phyloP scores from a whole-genome alignment of 1,140 invertebrate species.

The Zaprionus gabonicus region DNA sequence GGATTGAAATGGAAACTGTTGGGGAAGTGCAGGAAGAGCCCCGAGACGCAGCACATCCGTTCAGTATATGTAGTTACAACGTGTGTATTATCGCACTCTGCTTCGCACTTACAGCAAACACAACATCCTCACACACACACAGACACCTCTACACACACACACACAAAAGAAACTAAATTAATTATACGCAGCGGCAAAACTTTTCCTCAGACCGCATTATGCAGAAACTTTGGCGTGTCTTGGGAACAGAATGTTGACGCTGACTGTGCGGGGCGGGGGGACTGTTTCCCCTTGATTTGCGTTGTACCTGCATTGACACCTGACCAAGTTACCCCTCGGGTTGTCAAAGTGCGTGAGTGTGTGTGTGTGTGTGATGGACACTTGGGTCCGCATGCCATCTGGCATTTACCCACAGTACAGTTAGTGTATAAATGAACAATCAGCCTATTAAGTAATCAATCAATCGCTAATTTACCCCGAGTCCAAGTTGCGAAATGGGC shows the following conservation, averaged over 20 bases:
- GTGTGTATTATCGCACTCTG: not conserved
- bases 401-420: not conserved
- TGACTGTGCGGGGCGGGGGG: no score
- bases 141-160: conserved; percentile 1
- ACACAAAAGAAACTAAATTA: conserved; percentile 52
- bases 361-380: conserved; percentile 1
- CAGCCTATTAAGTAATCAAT: conserved; percentile 11
- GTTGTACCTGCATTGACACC: conserved; percentile 5
- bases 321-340: conserved; percentile 22
- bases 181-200: conserved; percentile 53
- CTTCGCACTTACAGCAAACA: not conserved
- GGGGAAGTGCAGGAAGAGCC: not conserved
- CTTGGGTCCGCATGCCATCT: conserved; percentile 6
- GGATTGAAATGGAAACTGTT: not conserved
- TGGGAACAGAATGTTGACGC: not conserved
- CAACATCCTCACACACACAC: not conserved
- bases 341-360: conserved; percentile 1
- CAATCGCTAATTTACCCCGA: not conserved
- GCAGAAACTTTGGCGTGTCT: conserved; percentile 42
- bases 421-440: conserved; percentile 15
- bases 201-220: conserved; percentile 55
- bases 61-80: not conserved
- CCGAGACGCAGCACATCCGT: conserved; percentile 22
- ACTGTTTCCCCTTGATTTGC: not conserved
- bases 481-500: not conserved